phyloP scores from a whole-genome alignment of 2,113 vertebrate species.

The human region GRCh38 chr20:61766501-61767000 shows the following conservation, averaged over 20 bases:
- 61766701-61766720: background rate
- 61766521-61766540: background rate
- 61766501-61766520: background rate
- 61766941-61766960: fast-evolving
- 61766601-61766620: too few relatives aligned
- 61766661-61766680: background rate
- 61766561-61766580: background rate
- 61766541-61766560: background rate
- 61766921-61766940: background rate
- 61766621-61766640: too few relatives aligned
- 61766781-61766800: background rate
- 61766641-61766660: too few relatives aligned
- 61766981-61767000: background rate
- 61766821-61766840: background rate
- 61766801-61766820: background rate
- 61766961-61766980: background rate
- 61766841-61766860: background rate
- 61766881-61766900: fast-evolving
- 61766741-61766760: too few relatives aligned
- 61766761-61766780: background rate
- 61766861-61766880: background rate
- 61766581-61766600: too few relatives aligned
- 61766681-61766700: background rate
- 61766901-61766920: background rate
- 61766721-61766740: too few relatives aligned